Evolutionary conservation across 2,888 invertebrate genomes (phyloP).

Genomic region (Thereva nobilitata): DNA sequence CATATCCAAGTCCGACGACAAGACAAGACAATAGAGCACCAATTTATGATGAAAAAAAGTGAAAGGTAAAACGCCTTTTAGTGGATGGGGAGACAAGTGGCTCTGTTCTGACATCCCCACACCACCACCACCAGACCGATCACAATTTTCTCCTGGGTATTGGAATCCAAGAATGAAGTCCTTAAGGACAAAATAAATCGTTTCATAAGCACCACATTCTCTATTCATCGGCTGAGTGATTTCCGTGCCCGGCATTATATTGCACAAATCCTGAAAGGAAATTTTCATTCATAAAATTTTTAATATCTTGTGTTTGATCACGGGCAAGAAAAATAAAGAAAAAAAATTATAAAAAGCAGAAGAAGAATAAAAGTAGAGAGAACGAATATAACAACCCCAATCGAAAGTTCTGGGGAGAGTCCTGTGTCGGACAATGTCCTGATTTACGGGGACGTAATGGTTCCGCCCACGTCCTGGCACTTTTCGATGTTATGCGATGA

Average conservation of each 20-base stretch:
- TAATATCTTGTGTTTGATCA: slow-evolving; percentile 33
- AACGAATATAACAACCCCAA: too few species aligned
- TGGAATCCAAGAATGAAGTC: slow-evolving; percentile 25
- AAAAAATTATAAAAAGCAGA: too few species aligned
- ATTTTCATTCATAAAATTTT: slow-evolving; percentile 26
- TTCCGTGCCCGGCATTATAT: not conserved
- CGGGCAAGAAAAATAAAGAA: too few species aligned
- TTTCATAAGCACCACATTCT: slow-evolving; percentile 13
- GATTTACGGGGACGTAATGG: not conserved
- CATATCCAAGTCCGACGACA: not conserved
- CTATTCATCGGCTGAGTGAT: slow-evolving; percentile 21
- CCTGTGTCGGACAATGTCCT: slow-evolving; percentile 19
- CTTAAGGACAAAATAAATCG: slow-evolving; percentile 34
- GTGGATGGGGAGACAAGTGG: slow-evolving; percentile 3
- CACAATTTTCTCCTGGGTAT: not conserved
- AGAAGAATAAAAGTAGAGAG: too few species aligned
- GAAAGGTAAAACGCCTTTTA: slow-evolving; percentile 16
- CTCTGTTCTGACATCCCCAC: not conserved
- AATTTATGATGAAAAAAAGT: slow-evolving; percentile 5
- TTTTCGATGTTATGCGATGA: not conserved
- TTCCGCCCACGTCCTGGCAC: not conserved
- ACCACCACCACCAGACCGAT: not conserved
- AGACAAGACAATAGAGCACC: slow-evolving; percentile 13
- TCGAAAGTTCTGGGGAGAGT: slow-evolving; percentile 2
- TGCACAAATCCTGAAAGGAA: not conserved